Evolutionary conservation across 2,888 invertebrate species (phyloP).

Genomic region (Lysandra bellargus): DNA sequence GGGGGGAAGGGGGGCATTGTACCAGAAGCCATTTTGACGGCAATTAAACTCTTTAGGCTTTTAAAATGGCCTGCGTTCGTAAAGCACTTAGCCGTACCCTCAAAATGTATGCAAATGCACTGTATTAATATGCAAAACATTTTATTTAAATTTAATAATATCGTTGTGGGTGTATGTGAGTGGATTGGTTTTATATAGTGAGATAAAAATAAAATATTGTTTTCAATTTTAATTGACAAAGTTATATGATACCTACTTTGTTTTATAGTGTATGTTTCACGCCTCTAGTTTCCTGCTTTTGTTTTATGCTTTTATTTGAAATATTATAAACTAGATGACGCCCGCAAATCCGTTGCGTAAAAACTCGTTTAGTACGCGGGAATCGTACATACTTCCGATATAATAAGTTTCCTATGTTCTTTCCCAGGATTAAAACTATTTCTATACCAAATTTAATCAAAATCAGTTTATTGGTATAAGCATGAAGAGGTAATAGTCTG

Average conservation of each 20-base stretch:
- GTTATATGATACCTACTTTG: background rate
- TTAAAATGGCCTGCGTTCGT: slow-evolving; percentile 29
- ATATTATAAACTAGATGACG: background rate
- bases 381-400: background rate
- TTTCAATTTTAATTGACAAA: background rate
- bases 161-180: background rate
- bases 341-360: background rate
- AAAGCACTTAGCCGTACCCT: slow-evolving; percentile 21
- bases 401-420: background rate
- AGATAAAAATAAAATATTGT: background rate
- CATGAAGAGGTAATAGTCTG: too few relatives aligned
- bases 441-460: too few relatives aligned
- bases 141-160: background rate
- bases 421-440: too few relatives aligned
- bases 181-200: background rate
- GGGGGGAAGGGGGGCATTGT: slow-evolving; percentile 58
- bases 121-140: slow-evolving; percentile 16
- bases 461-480: too few relatives aligned
- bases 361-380: background rate
- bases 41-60: slow-evolving; percentile 33
- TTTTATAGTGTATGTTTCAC: background rate
- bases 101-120: slow-evolving; percentile 25
- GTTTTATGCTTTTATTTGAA: too few relatives aligned
- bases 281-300: too few relatives aligned
- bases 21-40: slow-evolving; percentile 46